These are phyloP conservation scores for Melanerpes formicivorus DNA, from an alignment of 2,113 vertebrate genomes.

Conservation along the genomic window DNA sequence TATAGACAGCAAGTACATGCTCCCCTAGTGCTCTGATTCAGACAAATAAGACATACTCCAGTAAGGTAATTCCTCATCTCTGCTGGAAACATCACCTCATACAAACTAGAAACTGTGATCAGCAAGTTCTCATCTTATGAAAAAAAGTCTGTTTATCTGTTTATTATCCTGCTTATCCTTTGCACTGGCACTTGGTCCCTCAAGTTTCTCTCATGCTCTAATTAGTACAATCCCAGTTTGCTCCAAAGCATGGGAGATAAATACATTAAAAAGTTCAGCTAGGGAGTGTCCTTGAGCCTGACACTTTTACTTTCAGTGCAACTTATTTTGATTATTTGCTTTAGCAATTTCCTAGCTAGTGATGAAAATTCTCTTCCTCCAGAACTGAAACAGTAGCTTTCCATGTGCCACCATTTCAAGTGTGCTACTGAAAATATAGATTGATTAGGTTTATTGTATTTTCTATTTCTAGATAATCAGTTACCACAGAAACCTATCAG, in stretches of 20 bases:
- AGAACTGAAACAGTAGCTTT: neutral
- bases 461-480: neutral
- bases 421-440: neutral
- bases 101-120: neutral
- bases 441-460: neutral
- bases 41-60: neutral
- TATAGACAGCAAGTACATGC: neutral
- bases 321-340: neutral
- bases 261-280: neutral
- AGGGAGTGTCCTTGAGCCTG: neutral
- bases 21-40: neutral
- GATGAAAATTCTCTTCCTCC: neutral
- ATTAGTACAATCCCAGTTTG: neutral
- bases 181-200: neutral
- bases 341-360: neutral
- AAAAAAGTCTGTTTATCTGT: neutral
- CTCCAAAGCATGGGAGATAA: neutral
- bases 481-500: neutral
- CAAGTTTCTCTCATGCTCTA: neutral
- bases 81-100: constrained; percentile 24
- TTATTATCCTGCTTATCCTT: neutral
- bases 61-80: constrained; percentile 21
- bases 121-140: neutral
- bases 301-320: neutral
- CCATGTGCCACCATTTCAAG: neutral